A percentile compares a stretch with the other conserved stretches of the same genome.
Evolutionary conservation across 2,113 vertebrate genomes (phyloP).

Genomic region (Brachirus orientalis): DNA sequence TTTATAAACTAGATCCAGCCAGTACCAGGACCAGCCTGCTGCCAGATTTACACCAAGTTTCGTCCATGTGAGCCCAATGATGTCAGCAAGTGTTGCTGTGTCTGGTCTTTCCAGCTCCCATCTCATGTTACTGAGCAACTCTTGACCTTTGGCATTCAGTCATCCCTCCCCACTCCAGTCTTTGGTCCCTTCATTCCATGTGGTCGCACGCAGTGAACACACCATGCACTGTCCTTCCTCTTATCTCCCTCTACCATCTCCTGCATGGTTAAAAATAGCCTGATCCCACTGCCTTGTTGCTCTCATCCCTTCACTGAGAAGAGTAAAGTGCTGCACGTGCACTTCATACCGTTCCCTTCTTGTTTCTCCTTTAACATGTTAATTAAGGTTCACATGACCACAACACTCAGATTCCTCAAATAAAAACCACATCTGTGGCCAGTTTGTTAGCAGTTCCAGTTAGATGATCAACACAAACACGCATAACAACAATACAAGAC

Average conservation of each 20-base stretch:
- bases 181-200: background rate
- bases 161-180: background rate
- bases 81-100: background rate
- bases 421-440: no score
- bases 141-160: constrained; percentile 29
- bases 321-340: no score
- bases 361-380: no score
- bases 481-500: no score
- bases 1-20: background rate
- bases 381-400: no score
- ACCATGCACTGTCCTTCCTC: constrained; percentile 22
- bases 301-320: no score
- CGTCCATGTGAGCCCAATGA: background rate
- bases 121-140: constrained; percentile 35
- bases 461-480: no score
- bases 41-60: constrained; percentile 3
- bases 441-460: no score
- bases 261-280: constrained; percentile 4
- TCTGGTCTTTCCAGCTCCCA: background rate
- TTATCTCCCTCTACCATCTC: background rate
- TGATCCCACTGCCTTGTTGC: background rate
- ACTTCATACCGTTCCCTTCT: no score
- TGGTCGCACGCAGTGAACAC: constrained; percentile 12
- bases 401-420: no score
- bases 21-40: background rate